Conservation (phyloP, 2,888 invertebrate genomes). For the Agrotis exclamationis region DNA sequence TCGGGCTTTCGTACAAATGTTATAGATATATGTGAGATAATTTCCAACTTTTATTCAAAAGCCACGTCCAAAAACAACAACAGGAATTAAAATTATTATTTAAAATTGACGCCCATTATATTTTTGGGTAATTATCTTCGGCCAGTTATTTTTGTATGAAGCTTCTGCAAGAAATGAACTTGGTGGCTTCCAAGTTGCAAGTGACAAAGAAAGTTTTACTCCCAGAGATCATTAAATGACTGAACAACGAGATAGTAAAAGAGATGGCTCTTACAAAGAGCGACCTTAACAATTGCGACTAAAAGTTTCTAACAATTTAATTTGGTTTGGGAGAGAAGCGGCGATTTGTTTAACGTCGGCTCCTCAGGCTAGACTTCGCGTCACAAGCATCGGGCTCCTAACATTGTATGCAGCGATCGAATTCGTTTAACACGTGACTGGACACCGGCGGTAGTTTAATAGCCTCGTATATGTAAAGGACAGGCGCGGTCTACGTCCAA, state of each 20-base stretch:
- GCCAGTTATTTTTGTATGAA: background rate
- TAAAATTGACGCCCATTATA: background rate
- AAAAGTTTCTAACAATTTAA: slow-evolving; percentile 51
- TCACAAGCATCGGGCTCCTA: slow-evolving; percentile 77
- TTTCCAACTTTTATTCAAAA: background rate
- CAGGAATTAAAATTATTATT: too few species aligned
- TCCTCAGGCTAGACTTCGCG: slow-evolving; percentile 74
- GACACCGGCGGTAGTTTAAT: slow-evolving; percentile 88
- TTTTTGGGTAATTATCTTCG: background rate
- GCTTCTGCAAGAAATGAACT: slow-evolving; percentile 16
- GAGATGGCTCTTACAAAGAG: slow-evolving; percentile 16
- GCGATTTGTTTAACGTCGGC: slow-evolving; percentile 69
- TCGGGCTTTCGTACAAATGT: background rate
- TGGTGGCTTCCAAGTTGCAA: slow-evolving; percentile 14
- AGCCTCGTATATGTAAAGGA: slow-evolving; percentile 90
- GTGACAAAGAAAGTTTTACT: slow-evolving; percentile 38
- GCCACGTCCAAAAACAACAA: background rate
- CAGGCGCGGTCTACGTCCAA: slow-evolving; percentile 88
- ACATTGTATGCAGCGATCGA: slow-evolving; percentile 86
- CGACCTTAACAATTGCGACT: slow-evolving; percentile 45
- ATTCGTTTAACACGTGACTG: slow-evolving; percentile 91
- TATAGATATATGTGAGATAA: background rate
- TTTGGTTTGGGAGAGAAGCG: slow-evolving; percentile 61
- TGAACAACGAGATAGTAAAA: slow-evolving; percentile 37
- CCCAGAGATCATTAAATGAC: slow-evolving; percentile 37